A percentile compares a stretch with the other conserved stretches of the same genome.
Conservation (phyloP, 1,140 invertebrate species). For the Pantala flavescens region DNA sequence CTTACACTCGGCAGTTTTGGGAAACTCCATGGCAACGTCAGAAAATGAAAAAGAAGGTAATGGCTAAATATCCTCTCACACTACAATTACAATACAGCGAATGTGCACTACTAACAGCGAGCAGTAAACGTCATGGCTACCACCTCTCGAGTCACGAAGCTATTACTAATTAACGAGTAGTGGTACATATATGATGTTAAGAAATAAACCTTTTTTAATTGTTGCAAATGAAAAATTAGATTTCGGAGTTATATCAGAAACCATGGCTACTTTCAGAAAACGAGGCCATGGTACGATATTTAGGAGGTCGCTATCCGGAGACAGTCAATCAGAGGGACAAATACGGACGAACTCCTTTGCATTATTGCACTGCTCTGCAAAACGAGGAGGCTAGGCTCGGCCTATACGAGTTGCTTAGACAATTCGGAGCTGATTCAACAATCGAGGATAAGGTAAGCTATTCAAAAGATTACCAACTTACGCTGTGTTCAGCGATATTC, state of each 20-base stretch:
- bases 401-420: conserved; percentile 74
- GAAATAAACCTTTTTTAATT: no score
- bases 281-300: conserved; percentile 31
- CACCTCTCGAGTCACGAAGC: no score
- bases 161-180: no score
- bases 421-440: conserved; percentile 73
- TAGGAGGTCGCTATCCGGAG: conserved; percentile 57
- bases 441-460: conserved; percentile 69
- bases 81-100: no score
- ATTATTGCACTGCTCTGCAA: conserved; percentile 75
- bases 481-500: no score
- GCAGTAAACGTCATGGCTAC: no score
- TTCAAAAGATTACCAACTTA: not conserved
- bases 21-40: conserved; percentile 36
- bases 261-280: no score
- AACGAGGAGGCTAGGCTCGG: conserved; percentile 59
- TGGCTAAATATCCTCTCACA: no score
- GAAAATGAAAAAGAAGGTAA: conserved; percentile 24
- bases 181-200: no score
- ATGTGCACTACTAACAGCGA: no score
- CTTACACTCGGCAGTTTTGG: conserved; percentile 79
- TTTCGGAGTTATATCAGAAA: no score
- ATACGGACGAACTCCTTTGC: conserved; percentile 77
- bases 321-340: conserved; percentile 61
- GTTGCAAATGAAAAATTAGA: no score